These are phyloP conservation scores for Cynocephalus volans DNA, from an alignment of 2,113 vertebrate species.

Conservation along the genomic window DNA sequence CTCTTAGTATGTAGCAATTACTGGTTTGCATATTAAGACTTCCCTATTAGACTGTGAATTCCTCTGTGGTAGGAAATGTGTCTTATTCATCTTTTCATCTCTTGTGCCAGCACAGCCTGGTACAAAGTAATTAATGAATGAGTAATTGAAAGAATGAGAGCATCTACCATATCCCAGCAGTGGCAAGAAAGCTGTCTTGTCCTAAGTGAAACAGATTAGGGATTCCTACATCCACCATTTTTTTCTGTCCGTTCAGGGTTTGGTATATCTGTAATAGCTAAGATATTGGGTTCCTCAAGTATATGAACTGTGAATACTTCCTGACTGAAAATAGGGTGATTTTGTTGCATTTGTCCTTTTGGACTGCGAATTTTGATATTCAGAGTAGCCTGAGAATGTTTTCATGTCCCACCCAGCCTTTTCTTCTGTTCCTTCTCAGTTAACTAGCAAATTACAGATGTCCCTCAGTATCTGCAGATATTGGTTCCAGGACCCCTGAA, in stretches of 20 bases:
- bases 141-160: slow-evolving; percentile 35
- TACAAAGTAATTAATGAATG: slow-evolving; percentile 44
- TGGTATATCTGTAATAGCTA: background rate
- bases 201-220: background rate
- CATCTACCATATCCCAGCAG: background rate
- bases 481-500: no score
- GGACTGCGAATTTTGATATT: background rate
- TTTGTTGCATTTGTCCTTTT: background rate
- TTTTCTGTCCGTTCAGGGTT: background rate
- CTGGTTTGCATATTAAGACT: background rate
- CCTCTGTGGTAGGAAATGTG: background rate
- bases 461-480: no score
- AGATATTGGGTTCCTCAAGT: background rate
- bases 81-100: slow-evolving; percentile 17
- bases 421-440: background rate
- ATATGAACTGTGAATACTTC: background rate
- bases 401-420: background rate
- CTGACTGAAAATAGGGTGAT: background rate
- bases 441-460: background rate
- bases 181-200: background rate
- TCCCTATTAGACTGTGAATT: background rate
- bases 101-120: background rate
- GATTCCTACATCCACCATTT: background rate
- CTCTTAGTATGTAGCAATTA: background rate
- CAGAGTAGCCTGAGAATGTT: background rate